Evolutionary conservation across 2,888 invertebrate species (phyloP).

Genomic region (Calliscelio sp.): DNA sequence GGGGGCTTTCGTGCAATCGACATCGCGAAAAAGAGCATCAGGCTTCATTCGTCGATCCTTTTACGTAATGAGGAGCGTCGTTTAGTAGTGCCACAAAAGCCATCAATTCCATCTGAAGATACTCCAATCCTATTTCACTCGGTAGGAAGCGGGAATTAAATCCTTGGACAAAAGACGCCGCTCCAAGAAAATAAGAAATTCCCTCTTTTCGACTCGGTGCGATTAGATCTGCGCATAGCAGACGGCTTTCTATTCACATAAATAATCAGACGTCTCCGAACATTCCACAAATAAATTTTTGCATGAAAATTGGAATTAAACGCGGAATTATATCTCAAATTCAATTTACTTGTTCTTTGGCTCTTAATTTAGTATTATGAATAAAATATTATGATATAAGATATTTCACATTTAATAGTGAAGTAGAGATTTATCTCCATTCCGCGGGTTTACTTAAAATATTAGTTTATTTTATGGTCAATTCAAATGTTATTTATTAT

Average conservation of each 20-base stretch:
- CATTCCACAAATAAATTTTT: conserved; percentile 51
- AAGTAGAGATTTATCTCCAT: too few relatives aligned
- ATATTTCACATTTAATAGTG: too few relatives aligned
- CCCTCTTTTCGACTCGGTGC: conserved; percentile 40
- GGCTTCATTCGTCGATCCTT: conserved; percentile 54
- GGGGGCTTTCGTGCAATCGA: conserved; percentile 39
- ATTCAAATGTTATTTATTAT: too few relatives aligned
- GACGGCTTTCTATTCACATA: conserved; percentile 53
- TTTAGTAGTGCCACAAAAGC: conserved; percentile 64
- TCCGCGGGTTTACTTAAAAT: too few relatives aligned
- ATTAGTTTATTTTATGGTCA: too few relatives aligned
- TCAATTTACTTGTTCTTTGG: neutral
- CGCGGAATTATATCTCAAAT: conserved; percentile 6
- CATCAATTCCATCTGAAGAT: conserved; percentile 66
- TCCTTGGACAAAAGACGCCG: conserved; percentile 63
- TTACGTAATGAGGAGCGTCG: conserved; percentile 67
- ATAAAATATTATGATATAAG: too few relatives aligned
- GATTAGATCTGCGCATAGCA: conserved; percentile 57
- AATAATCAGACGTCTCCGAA: conserved; percentile 46
- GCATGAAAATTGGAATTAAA: conserved; percentile 39
- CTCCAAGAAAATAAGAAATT: conserved; percentile 58
- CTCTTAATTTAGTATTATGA: conserved; percentile 5
- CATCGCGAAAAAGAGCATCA: conserved; percentile 45
- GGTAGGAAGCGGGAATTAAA: conserved; percentile 59
- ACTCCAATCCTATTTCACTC: conserved; percentile 45